Base-by-base conservation (phyloP, 2,888 invertebrate genomes). In the Drosophila mimica region DNA sequence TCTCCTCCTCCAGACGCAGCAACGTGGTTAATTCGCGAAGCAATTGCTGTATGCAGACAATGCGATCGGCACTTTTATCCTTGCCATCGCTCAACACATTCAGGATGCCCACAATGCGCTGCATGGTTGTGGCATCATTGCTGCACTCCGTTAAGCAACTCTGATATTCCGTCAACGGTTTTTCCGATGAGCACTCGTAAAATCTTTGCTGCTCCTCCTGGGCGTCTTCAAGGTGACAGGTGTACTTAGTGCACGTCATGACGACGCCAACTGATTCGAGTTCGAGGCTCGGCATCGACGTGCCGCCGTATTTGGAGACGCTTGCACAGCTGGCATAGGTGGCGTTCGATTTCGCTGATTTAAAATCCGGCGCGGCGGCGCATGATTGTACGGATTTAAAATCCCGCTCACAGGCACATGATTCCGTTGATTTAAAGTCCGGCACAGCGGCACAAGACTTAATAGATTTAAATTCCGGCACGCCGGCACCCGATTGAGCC, bases 1-100 rank as follows among this genome's bases (percentile, higher is more conserved):
- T 75, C 20, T 79, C 75, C 7, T 52, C 64, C 7, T 85, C 86
- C 11, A 46, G 25, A 15, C 79, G 72, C 11, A 89, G 43, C 52
- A 87, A 36, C 1, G 59, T 4, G 0, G 82, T 78, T 2, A 87
- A 13, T 20, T 87, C 87, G 7, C 68, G 65, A 15, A 90, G 76
- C 4, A 89, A 62, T 36, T 77, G 30, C 5, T 77, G 61, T 17
- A 87, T 80, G 6, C 65, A 25, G 1, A 25, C 38, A 0, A 51
- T 6, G 7, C 90, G 89, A 43, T 76, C 56, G 8, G 20, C 28
- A 7, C 25, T 36, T 1, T 52, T 34, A 38, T 60, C 36, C 7
- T 56, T 51, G 0, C 36, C 15, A 30, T 40, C 34, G 33, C 66
- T 79, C 5, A 89, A 69, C 15, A 59, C 20, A 8, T 81, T 54